Conservation (phyloP, 2,888 invertebrate species). For the Parnassius apollo region DNA sequence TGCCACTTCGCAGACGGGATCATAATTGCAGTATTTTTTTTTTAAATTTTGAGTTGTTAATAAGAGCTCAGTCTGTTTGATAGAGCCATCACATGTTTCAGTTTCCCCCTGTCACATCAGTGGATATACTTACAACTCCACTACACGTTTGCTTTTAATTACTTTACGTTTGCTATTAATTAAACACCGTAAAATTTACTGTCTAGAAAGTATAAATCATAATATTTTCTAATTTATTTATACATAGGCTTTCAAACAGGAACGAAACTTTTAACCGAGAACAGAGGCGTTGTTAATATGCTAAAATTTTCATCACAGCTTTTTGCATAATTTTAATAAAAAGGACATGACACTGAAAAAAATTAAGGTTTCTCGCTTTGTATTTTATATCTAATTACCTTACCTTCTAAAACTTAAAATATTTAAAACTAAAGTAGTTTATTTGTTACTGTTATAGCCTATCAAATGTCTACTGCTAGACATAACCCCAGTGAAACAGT, state of each 20-base stretch:
- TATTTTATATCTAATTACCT: neutral
- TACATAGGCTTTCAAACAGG: slow-evolving; percentile 16
- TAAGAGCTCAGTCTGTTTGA: neutral
- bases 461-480: too few species aligned
- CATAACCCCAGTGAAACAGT: too few species aligned
- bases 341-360: too few species aligned
- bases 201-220: neutral
- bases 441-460: too few species aligned
- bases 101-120: too few species aligned
- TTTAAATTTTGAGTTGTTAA: too few species aligned
- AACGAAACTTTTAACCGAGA: slow-evolving; percentile 15
- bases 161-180: neutral
- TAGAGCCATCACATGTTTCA: neutral
- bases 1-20: neutral
- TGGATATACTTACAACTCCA: too few species aligned
- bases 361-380: neutral
- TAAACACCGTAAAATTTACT: neutral
- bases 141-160: neutral
- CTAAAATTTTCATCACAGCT: neutral
- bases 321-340: neutral
- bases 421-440: neutral
- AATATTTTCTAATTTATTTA: neutral
- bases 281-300: slow-evolving; percentile 1
- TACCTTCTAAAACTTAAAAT: neutral
- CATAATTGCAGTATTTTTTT: too few species aligned